phyloP scores from a whole-genome alignment of 2,113 vertebrate species.

The Lepidothrix coronata region DNA sequence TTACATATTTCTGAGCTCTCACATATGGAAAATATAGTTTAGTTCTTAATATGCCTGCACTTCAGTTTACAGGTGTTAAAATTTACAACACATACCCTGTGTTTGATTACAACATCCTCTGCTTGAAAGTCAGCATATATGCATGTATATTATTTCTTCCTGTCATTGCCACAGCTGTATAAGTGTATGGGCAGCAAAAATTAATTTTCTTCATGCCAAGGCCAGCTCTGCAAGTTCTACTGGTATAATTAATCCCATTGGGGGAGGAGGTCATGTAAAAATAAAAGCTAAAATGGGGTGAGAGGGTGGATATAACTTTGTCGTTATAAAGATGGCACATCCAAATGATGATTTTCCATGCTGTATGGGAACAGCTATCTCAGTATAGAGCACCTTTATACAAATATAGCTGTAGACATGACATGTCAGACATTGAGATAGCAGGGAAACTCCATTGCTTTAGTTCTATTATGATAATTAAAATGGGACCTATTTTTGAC shows the following conservation, averaged over 20 bases:
- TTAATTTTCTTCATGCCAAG: background rate
- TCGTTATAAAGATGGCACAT: background rate
- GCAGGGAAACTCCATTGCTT: background rate
- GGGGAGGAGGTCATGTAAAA: background rate
- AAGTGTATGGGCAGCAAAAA: background rate
- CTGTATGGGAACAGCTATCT: background rate
- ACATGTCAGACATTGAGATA: background rate
- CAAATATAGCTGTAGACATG: background rate
- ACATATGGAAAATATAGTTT: background rate
- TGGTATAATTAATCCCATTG: background rate
- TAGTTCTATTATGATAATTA: background rate
- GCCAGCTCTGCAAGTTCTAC: background rate
- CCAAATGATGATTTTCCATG: background rate
- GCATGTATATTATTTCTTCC: background rate
- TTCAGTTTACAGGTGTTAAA: background rate
- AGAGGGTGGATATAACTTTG: background rate
- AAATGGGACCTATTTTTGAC: background rate
- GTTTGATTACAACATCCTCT: background rate
- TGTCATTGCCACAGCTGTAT: background rate
- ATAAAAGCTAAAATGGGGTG: conserved; percentile 5
- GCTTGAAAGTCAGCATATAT: background rate
- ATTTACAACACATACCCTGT: background rate
- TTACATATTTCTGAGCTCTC: background rate
- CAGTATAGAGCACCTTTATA: background rate
- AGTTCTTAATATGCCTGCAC: background rate